Evolutionary conservation across 2,113 vertebrate genomes (phyloP).

Genomic region (Brachypodius melanocephalos): DNA sequence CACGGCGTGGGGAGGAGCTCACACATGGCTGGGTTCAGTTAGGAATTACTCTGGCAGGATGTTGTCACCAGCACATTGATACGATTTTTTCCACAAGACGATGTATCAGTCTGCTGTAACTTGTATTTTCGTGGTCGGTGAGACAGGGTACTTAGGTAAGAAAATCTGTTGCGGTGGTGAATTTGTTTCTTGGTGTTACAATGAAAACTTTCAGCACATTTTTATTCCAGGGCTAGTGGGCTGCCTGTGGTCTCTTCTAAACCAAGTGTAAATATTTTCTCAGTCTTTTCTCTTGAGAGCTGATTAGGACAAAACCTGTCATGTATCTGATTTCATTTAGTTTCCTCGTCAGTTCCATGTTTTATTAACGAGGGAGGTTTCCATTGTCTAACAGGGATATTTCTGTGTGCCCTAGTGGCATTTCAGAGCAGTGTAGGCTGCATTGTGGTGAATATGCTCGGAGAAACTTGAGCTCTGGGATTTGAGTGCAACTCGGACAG

Average conservation of each 20-base stretch:
- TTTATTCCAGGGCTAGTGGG: neutral
- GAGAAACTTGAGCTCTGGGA: neutral
- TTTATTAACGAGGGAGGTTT: constrained; percentile 71
- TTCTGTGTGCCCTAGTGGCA: constrained; percentile 12
- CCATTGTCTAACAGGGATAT: constrained; percentile 39
- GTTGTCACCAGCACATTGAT: neutral
- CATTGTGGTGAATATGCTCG: rapidly evolving
- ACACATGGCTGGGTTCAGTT: neutral
- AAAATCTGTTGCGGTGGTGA: neutral
- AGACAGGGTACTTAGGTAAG: neutral
- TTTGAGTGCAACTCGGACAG: neutral
- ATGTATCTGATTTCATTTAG: neutral
- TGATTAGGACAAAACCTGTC: neutral
- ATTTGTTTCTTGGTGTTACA: neutral
- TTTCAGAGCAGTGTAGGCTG: neutral
- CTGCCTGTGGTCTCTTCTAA: neutral
- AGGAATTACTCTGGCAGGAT: rapidly evolving
- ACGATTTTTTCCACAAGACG: neutral
- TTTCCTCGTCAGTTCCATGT: constrained; percentile 31
- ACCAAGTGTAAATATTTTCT: constrained; percentile 5
- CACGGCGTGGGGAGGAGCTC: neutral
- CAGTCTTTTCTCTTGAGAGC: neutral
- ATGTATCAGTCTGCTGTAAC: neutral
- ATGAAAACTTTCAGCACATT: neutral
- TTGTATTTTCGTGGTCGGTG: neutral